These are phyloP conservation scores for Caenorhabditis briggsae DNA, from an alignment of 1,140 invertebrate genomes.

Conservation along the genomic window DNA sequence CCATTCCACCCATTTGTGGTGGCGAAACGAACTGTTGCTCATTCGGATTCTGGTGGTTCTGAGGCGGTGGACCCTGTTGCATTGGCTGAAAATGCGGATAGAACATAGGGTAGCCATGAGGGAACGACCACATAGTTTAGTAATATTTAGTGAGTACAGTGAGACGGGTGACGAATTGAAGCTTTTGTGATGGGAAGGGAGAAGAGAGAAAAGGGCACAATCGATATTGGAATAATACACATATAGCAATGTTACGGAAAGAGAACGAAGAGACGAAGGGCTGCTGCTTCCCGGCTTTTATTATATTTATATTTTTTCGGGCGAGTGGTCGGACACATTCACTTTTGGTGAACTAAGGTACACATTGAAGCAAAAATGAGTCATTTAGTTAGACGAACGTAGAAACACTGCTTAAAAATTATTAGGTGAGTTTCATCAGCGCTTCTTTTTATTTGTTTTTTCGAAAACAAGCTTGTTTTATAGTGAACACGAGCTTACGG, in stretches of 20 bases:
- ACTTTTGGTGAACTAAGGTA: not conserved
- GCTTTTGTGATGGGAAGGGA: conserved; percentile 31
- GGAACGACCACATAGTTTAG: conserved; percentile 15
- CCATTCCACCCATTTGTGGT: conserved; percentile 41
- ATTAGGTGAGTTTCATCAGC: not conserved
- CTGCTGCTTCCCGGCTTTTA: conserved; percentile 26
- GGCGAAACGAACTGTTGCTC: conserved; percentile 16
- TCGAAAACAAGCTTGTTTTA: not conserved
- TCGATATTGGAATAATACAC: conserved; percentile 51
- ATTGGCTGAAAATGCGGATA: conserved; percentile 40
- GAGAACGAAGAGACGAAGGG: not conserved
- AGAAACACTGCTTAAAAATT: not conserved
- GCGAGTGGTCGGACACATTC: not conserved
- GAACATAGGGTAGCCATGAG: not conserved
- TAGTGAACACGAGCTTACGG: not conserved
- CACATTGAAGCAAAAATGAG: conserved; percentile 25
- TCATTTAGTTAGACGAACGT: not conserved
- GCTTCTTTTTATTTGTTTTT: not conserved
- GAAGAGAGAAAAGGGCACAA: conserved; percentile 14
- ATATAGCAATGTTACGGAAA: conserved; percentile 38
- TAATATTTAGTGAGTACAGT: conserved; percentile 19
- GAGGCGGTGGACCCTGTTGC: conserved; percentile 22
- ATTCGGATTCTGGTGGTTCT: conserved; percentile 16
- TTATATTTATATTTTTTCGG: conserved; percentile 9
- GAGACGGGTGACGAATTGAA: not conserved